Evolutionary conservation across 2,888 invertebrate genomes (phyloP), one percentile per base, ranked within the genome.

Genomic region (Patella caerulea): DNA sequence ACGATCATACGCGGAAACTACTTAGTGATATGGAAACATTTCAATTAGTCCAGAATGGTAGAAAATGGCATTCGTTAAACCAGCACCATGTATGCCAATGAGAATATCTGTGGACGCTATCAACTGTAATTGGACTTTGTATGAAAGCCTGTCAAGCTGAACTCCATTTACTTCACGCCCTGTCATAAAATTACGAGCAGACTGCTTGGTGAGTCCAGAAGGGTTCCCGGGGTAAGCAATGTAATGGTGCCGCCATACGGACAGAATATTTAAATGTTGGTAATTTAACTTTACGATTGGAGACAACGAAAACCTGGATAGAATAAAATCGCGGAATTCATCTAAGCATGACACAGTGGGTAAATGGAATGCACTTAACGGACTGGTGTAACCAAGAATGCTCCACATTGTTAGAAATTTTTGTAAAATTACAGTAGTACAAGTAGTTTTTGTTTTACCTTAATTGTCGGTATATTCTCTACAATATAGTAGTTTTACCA

Each of bases 51-150:
- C 90, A 0, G 86, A 86, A 71, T 87, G 85, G n/a, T 82, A 78
- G 0, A 91, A 91, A 15, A 91, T 75, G 2, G 90, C 84, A 73
- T 90, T 88, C 2, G 90, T 87, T 29, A 91, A 82, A 3, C 90
- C 91, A 4, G 91, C 91, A 3, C 91, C 91, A 69, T 91, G 91
- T 90, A 91, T 91, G 1, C 91, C 91, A 2, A 91, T 84, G 15
- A 91, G 82, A 72, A 91, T 85, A 82, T 91, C 91, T 1, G 91
- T 88, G 12, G 83, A 78, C 2, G 86, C 55, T 12, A 91, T 85
- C 3, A 84, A 53, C 65, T 84, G 54, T 53, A 91, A 82, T 83
- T 91, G 91, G 17, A 87, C 75, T 15, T 79, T 72, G 85, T 91
- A 87, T 11, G 83, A 71, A 72, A 88, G 81, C 7, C 78, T 55